Conservation (phyloP, 2,113 vertebrate genomes). For the Epinephelus fuscoguttatus region DNA sequence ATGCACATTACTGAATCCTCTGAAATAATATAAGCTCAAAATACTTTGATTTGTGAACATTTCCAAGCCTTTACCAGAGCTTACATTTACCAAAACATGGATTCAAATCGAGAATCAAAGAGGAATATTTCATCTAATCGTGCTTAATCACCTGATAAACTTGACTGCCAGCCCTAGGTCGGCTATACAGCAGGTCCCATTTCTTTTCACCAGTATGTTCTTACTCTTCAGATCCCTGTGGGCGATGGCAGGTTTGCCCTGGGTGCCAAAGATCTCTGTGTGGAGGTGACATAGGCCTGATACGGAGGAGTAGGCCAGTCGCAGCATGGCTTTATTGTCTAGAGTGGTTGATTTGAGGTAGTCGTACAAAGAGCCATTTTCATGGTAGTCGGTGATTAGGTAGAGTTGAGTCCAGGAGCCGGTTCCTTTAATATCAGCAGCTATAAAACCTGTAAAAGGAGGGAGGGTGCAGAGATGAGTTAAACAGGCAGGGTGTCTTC, state of each 20-base stretch:
- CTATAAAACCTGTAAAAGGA: conserved; percentile 91
- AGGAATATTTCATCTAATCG: not conserved
- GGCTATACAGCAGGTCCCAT: conserved; percentile 96
- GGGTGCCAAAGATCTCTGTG: conserved; percentile 97
- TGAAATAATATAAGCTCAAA: not conserved
- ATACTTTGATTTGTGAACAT: conserved; percentile 1
- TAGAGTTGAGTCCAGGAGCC: conserved; percentile 98
- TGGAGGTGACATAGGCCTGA: conserved; percentile 97
- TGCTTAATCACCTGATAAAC: conserved; percentile 92
- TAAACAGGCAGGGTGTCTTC: not conserved
- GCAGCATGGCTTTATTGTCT: conserved; percentile 92
- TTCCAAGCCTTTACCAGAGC: not conserved
- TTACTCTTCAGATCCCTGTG: conserved; percentile 98
- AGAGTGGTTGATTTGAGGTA: conserved; percentile 96
- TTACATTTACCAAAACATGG: not conserved
- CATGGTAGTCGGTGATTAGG: conserved; percentile 98
- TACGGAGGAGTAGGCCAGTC: conserved; percentile 93
- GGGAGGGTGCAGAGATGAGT: not conserved
- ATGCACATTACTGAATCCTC: not conserved
- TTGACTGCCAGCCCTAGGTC: conserved; percentile 97
- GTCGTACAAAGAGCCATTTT: conserved; percentile 96
- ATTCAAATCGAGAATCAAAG: not conserved
- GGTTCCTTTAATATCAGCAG: conserved; percentile 98
- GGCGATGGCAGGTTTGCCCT: conserved; percentile 97
- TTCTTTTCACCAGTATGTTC: conserved; percentile 97